Percentiles rank a stretch among this genome's conserved stretches.
Conservation (phyloP, 1,140 invertebrate genomes). For the Tetranychus cinnabarinus region DNA sequence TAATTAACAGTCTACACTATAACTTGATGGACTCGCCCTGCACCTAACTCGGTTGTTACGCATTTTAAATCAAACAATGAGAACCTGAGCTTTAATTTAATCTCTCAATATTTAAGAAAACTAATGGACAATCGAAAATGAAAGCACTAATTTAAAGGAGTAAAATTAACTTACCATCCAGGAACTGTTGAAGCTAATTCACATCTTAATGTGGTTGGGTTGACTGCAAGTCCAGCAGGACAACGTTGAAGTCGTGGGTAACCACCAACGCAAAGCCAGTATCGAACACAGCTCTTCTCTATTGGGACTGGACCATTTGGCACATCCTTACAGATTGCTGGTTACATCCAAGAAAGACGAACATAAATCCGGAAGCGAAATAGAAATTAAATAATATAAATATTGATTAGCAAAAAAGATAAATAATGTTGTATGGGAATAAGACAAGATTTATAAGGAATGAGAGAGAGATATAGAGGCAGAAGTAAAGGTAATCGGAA, state of each 20-base stretch:
- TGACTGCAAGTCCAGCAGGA: conserved; percentile 70
- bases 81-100: too few relatives aligned
- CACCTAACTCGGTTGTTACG: too few relatives aligned
- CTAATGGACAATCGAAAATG: too few relatives aligned
- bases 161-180: conserved; percentile 4
- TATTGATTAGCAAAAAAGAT: background rate
- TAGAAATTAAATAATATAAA: background rate
- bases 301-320: conserved; percentile 46
- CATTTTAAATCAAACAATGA: too few relatives aligned
- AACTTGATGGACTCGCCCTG: too few relatives aligned
- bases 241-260: conserved; percentile 58
- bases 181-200: conserved; percentile 20
- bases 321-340: conserved; percentile 70
- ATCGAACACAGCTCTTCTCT: conserved; percentile 72
- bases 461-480: background rate
- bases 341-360: conserved; percentile 22
- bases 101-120: too few relatives aligned
- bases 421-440: background rate
- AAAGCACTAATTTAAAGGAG: too few relatives aligned
- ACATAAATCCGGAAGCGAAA: conserved; percentile 13
- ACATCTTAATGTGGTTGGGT: conserved; percentile 51
- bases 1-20: too few relatives aligned
- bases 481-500: background rate
- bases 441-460: background rate
- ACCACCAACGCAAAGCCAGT: conserved; percentile 77